These are phyloP conservation scores for Halesus radiatus DNA, from an alignment of 1,140 invertebrate species.

Conservation along the genomic window DNA sequence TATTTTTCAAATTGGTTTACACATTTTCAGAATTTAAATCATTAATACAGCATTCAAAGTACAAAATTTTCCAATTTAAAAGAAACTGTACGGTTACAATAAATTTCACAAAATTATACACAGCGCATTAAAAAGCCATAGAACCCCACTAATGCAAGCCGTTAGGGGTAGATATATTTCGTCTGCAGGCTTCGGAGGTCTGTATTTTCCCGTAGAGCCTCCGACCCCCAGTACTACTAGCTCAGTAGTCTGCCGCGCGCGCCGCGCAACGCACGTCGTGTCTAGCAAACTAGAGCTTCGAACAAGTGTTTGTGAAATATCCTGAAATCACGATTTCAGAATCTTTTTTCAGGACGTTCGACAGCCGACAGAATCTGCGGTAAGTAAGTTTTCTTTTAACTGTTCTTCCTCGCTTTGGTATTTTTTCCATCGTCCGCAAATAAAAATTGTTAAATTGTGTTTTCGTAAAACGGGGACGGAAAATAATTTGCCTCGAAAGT, in stretches of 20 bases:
- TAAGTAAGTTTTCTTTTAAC: slow-evolving; percentile 9
- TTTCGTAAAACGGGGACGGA: too few relatives aligned
- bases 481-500: too few relatives aligned
- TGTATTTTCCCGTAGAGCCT: not conserved
- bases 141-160: not conserved
- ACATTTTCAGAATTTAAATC: too few relatives aligned
- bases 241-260: slow-evolving; percentile 14
- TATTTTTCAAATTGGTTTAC: too few relatives aligned
- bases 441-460: too few relatives aligned
- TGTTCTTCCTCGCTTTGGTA: too few relatives aligned
- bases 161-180: slow-evolving; percentile 23
- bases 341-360: not conserved
- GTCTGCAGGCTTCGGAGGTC: slow-evolving; percentile 4
- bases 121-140: not conserved
- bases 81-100: too few relatives aligned
- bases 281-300: not conserved
- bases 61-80: too few relatives aligned
- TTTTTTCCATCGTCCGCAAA: too few relatives aligned
- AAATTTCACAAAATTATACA: not conserved
- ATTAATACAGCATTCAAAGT: too few relatives aligned
- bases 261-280: not conserved
- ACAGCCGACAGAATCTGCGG: not conserved
- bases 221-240: too few relatives aligned
- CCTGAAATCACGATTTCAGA: not conserved
- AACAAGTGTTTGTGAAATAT: slow-evolving; percentile 8